phyloP scores from a whole-genome alignment of 2,113 vertebrate genomes.

The Coreoperca whiteheadi region DNA sequence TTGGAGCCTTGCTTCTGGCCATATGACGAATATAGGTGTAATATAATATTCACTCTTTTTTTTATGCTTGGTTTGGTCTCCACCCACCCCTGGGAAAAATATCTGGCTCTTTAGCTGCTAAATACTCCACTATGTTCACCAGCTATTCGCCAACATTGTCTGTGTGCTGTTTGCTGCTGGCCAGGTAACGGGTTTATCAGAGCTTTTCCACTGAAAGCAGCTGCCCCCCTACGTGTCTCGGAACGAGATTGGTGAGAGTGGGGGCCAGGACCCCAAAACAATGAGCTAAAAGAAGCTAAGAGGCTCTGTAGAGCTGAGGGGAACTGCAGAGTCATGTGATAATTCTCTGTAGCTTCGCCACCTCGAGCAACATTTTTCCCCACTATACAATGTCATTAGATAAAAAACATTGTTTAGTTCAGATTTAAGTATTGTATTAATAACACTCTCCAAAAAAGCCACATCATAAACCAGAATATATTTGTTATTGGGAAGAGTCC shows the following conservation, averaged over 20 bases:
- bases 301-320: neutral
- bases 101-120: neutral
- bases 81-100: neutral
- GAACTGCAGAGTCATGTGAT: neutral
- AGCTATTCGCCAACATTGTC: neutral
- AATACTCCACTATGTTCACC: neutral
- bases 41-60: no score
- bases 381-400: neutral
- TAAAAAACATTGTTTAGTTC: neutral
- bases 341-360: neutral
- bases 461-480: neutral
- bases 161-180: no score
- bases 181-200: no score
- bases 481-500: neutral
- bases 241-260: neutral
- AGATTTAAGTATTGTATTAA: neutral
- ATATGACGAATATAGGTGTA: no score
- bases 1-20: neutral
- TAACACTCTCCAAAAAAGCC: neutral
- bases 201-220: neutral
- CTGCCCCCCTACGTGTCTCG: neutral
- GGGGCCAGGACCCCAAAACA: neutral
- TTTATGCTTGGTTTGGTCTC: neutral
- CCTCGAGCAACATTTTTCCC: neutral
- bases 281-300: neutral